Evolutionary conservation across 2,113 vertebrate species (phyloP).

Genomic region (Dicaeum eximium): DNA sequence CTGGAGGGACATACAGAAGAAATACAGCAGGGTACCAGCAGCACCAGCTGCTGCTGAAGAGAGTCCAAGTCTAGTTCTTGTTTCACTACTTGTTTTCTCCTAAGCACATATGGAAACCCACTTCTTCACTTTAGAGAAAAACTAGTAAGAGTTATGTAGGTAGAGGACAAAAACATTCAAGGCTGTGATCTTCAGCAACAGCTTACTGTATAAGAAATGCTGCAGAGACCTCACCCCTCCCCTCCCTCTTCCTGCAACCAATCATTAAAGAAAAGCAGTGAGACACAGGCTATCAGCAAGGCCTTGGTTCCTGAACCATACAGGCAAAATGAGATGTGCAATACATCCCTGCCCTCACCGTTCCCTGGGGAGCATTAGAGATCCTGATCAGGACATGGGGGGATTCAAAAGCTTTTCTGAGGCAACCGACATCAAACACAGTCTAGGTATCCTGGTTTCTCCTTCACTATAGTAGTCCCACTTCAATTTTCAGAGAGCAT

Average conservation of each 20-base stretch:
- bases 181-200: not conserved
- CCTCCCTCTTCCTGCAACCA: not conserved
- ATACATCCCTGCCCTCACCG: not conserved
- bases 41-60: not conserved
- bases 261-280: not conserved
- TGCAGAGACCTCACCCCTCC: not conserved
- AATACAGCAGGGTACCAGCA: not conserved
- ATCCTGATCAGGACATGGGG: not conserved
- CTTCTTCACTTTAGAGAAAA: not conserved
- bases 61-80: not conserved
- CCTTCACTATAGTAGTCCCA: not conserved
- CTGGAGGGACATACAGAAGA: not conserved
- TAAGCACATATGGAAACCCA: not conserved
- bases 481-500: not conserved
- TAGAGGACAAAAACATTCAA: not conserved
- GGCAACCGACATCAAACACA: not conserved
- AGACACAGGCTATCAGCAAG: not conserved
- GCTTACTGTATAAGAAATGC: not conserved
- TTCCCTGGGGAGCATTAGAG: not conserved
- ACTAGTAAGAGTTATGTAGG: not conserved
- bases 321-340: not conserved
- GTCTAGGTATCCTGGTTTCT: not conserved
- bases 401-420: not conserved
- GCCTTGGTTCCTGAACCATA: not conserved
- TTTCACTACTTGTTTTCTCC: not conserved